Percentiles rank a stretch among this genome's conserved stretches.
phyloP scores from a whole-genome alignment of 2,888 invertebrate genomes.

The Leucophenga montana region DNA sequence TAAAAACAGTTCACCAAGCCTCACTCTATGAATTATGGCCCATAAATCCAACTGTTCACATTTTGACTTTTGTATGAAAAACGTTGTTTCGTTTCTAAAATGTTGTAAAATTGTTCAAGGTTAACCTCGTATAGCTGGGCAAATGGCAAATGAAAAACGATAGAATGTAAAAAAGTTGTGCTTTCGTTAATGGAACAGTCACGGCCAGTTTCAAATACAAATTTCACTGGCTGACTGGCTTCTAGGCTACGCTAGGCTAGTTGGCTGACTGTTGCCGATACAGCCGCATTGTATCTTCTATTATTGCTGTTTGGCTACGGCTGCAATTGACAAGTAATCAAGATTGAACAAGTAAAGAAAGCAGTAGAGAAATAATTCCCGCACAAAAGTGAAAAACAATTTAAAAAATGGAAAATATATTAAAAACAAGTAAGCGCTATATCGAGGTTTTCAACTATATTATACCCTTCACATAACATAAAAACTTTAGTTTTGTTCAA shows the following conservation, averaged over 20 bases:
- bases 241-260: neutral
- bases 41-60: too few relatives aligned
- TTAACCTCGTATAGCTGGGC: slow-evolving; percentile 36
- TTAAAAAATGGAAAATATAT: too few relatives aligned
- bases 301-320: slow-evolving; percentile 45
- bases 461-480: neutral
- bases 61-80: too few relatives aligned
- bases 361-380: slow-evolving; percentile 65
- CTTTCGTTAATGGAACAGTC: slow-evolving; percentile 5
- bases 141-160: slow-evolving; percentile 55
- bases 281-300: slow-evolving; percentile 43
- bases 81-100: too few relatives aligned
- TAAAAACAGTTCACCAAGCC: too few relatives aligned
- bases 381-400: slow-evolving; percentile 39
- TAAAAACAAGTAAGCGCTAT: too few relatives aligned
- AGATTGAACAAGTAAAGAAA: slow-evolving; percentile 60
- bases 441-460: too few relatives aligned
- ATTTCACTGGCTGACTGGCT: slow-evolving; percentile 11
- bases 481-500: too few relatives aligned
- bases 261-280: neutral
- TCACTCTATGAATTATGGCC: too few relatives aligned
- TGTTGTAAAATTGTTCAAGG: neutral
- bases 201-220: slow-evolving; percentile 15
- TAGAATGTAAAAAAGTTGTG: slow-evolving; percentile 16
- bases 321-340: slow-evolving; percentile 66